Conservation (phyloP, 1,140 invertebrate species). For the Nasonia vitripennis region DNA sequence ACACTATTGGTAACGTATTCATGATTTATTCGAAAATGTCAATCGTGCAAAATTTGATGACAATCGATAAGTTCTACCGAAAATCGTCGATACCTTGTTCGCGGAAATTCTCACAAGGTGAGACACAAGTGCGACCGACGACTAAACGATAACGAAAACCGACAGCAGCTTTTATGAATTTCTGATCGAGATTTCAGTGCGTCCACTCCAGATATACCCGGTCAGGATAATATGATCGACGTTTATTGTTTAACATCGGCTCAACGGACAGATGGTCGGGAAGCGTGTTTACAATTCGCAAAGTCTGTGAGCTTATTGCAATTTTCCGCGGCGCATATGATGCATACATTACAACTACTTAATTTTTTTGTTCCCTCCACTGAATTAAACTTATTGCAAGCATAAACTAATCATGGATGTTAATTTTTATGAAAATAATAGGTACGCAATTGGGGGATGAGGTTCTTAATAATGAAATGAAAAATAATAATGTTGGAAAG, state of each 20-base stretch:
- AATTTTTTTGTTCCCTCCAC: neutral
- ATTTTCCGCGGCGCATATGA: neutral
- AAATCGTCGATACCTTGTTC: neutral
- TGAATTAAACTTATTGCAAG: neutral
- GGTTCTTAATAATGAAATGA: neutral
- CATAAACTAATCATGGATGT: neutral
- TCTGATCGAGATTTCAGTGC: neutral
- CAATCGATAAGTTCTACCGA: too few relatives aligned
- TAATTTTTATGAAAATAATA: neutral
- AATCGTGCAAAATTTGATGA: too few relatives aligned
- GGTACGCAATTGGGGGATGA: neutral
- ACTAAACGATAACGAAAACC: constrained; percentile 16
- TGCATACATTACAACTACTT: neutral
- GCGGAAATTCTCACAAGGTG: neutral
- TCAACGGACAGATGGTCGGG: constrained; percentile 21
- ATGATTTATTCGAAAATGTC: too few relatives aligned
- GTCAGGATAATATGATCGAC: constrained; percentile 6
- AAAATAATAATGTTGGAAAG: neutral
- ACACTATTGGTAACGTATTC: too few relatives aligned
- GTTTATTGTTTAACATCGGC: neutral
- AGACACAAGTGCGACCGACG: neutral
- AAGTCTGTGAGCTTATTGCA: constrained; percentile 1
- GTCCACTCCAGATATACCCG: constrained; percentile 5
- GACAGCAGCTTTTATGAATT: constrained; percentile 29
- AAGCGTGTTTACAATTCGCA: constrained; percentile 10